A percentile compares a stretch with the other conserved stretches of the same genome.
Conservation (phyloP, 2,113 vertebrate species). For the Odobenus rosmarus region DNA sequence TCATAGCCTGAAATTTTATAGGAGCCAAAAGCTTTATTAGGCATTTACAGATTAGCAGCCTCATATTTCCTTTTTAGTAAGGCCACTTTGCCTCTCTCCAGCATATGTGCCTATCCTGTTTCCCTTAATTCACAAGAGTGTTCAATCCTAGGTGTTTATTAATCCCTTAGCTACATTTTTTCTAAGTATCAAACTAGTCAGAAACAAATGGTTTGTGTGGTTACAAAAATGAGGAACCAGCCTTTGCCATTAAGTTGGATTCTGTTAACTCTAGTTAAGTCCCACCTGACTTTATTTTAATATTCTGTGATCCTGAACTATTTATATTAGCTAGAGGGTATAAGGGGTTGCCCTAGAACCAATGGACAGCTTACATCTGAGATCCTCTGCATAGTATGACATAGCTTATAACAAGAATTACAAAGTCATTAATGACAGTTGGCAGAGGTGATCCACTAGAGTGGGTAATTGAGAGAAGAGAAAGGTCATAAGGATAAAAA, state of each 20-base stretch:
- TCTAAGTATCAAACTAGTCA: neutral
- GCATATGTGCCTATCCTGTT: neutral
- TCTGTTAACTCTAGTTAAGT: neutral
- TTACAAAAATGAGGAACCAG: constrained; percentile 10
- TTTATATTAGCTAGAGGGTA: neutral
- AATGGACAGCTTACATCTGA: neutral
- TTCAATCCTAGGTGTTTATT: constrained; percentile 16
- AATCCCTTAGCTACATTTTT: constrained; percentile 41
- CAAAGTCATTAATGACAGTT: neutral
- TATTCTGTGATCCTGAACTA: neutral
- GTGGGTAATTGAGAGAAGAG: neutral
- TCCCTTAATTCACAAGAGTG: neutral
- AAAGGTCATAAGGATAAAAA: neutral
- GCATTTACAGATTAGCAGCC: neutral
- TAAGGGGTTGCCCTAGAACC: neutral
- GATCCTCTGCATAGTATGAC: neutral
- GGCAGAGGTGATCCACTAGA: neutral
- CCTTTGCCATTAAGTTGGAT: neutral
- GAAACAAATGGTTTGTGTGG: neutral
- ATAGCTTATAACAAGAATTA: constrained; percentile 3
- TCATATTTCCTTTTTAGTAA: neutral
- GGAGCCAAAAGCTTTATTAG: constrained; percentile 2
- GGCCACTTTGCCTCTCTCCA: neutral
- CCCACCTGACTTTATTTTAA: neutral
- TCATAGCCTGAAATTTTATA: neutral